A percentile compares a stretch with the other conserved stretches of the same genome.
phyloP scores from a whole-genome alignment of 2,113 vertebrate species.

The Podilymbus podiceps region DNA sequence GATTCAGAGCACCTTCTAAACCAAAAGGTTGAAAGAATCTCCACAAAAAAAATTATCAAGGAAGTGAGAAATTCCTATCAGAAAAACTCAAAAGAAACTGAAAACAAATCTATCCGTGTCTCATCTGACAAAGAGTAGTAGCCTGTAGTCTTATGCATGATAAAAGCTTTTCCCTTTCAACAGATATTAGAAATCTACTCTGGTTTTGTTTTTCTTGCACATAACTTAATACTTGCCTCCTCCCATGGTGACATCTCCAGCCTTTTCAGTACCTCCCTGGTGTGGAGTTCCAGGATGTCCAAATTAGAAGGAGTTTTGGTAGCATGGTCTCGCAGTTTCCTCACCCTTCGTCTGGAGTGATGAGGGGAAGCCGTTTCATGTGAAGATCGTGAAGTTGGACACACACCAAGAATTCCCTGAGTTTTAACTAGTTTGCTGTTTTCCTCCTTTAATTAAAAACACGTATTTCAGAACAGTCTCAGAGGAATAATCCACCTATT shows the following conservation, averaged over 20 bases:
- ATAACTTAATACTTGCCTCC: constrained; percentile 77
- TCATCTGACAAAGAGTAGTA: neutral
- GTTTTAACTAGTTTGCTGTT: constrained; percentile 88
- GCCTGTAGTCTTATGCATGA: neutral
- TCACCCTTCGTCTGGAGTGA: constrained; percentile 82
- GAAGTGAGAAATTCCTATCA: neutral
- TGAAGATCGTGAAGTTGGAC: constrained; percentile 83
- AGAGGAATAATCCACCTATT: constrained; percentile 1
- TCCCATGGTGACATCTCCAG: constrained; percentile 91
- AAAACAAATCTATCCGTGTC: neutral
- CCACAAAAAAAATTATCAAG: neutral
- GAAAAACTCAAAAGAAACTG: neutral
- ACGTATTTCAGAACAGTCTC: constrained; percentile 19
- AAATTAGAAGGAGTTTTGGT: constrained; percentile 88
- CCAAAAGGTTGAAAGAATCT: neutral
- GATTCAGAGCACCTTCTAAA: neutral
- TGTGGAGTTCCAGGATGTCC: constrained; percentile 94
- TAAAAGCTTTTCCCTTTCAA: neutral
- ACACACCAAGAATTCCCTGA: constrained; percentile 86
- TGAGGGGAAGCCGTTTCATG: constrained; percentile 81
- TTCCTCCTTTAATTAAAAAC: constrained; percentile 84
- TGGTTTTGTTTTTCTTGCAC: neutral
- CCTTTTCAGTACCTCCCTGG: constrained; percentile 90
- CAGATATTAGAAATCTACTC: neutral
- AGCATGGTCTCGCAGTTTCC: constrained; percentile 87